These are phyloP conservation scores for Tricholaema leucomelas DNA, from an alignment of 2,113 vertebrate genomes.

Conservation along the genomic window DNA sequence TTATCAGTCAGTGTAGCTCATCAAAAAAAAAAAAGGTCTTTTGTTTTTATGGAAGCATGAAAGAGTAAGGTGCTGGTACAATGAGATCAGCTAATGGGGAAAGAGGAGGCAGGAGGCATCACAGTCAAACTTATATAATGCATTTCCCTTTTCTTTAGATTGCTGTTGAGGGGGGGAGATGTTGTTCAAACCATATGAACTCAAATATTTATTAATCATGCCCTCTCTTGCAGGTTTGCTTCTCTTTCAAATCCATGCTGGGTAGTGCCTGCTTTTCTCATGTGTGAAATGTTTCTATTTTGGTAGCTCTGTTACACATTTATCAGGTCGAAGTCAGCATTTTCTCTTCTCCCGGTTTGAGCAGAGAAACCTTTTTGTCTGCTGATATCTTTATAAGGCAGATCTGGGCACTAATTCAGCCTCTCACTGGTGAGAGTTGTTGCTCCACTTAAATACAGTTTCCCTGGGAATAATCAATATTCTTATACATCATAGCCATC, in stretches of 20 bases:
- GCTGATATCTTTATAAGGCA: slow-evolving; percentile 24
- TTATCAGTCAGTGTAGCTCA: slow-evolving; percentile 48
- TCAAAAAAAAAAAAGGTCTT: slow-evolving; percentile 8
- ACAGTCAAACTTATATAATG: slow-evolving; percentile 43
- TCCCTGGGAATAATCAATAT: slow-evolving; percentile 25
- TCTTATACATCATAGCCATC: slow-evolving; percentile 13
- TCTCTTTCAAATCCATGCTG: slow-evolving; percentile 9
- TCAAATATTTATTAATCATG: slow-evolving; percentile 52
- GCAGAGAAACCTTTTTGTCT: slow-evolving; percentile 25
- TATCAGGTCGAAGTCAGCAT: not conserved
- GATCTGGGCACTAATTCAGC: slow-evolving; percentile 16
- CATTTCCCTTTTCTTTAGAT: slow-evolving; percentile 47
- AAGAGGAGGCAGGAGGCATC: slow-evolving; percentile 46
- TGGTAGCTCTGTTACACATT: slow-evolving; percentile 9
- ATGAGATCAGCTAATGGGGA: not conserved
- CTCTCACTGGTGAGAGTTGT: slow-evolving; percentile 9
- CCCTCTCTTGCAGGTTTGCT: not conserved
- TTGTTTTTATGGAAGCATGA: slow-evolving; percentile 4
- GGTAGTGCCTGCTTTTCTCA: not conserved
- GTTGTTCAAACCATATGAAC: not conserved
- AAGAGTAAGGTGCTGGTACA: slow-evolving; percentile 27
- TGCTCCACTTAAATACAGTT: slow-evolving; percentile 44
- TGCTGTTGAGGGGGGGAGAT: not conserved
- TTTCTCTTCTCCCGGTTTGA: not conserved
- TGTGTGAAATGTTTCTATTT: slow-evolving; percentile 16